Percentiles rank a stretch among this genome's conserved stretches.
These are phyloP conservation scores for Standfussiana lucernea DNA, from an alignment of 2,888 invertebrate species.

Conservation along the genomic window DNA sequence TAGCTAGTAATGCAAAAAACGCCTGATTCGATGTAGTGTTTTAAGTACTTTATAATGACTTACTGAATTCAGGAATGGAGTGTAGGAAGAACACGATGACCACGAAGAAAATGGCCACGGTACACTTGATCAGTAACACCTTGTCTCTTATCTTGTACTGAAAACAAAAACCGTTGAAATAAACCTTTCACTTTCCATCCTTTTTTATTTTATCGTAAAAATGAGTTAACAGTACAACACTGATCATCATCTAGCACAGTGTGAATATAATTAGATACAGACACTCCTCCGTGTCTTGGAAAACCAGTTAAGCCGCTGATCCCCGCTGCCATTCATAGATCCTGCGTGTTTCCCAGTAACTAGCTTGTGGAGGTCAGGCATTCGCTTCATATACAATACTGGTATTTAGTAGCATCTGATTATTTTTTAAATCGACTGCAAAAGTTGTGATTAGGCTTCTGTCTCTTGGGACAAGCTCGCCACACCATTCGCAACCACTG, in stretches of 20 bases:
- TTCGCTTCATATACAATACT: neutral
- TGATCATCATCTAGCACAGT: neutral
- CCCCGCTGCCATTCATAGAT: neutral
- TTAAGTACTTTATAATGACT: constrained; percentile 73
- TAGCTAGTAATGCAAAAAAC: neutral
- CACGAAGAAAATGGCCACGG: constrained; percentile 92
- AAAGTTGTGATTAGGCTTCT: neutral
- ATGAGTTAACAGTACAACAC: neutral
- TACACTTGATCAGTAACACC: constrained; percentile 93
- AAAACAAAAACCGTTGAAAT: constrained; percentile 50
- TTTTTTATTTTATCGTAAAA: neutral
- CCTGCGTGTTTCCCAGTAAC: neutral
- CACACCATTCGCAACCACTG: neutral
- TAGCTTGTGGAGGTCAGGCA: neutral
- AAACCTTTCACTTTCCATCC: neutral
- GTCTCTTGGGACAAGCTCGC: neutral
- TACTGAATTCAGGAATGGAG: constrained; percentile 94
- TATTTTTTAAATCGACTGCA: neutral
- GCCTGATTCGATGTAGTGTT: neutral
- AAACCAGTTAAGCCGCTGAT: neutral
- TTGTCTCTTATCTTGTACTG: constrained; percentile 96
- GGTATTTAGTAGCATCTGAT: neutral
- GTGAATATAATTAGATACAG: neutral
- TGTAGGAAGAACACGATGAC: constrained; percentile 96
- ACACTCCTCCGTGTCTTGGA: neutral